phyloP scores from a whole-genome alignment of 2,113 vertebrate species.

The Thamnophis sirtalis region DNA sequence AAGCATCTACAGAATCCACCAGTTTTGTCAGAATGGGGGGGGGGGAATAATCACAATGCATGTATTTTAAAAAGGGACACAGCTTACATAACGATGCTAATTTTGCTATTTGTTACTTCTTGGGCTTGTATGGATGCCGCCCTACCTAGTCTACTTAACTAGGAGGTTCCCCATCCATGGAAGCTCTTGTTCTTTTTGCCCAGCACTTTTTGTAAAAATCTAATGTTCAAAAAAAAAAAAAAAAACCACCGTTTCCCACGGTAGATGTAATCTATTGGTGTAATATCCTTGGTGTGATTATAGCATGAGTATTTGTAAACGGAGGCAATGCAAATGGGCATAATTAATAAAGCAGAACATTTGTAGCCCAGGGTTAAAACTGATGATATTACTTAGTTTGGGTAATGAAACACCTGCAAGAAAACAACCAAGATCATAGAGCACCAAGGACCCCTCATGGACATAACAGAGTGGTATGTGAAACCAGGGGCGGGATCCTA shows the following conservation, averaged over 20 bases:
- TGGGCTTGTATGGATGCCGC: neutral
- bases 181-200: neutral
- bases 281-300: neutral
- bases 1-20: neutral
- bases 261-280: neutral
- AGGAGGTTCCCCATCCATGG: neutral
- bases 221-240: neutral
- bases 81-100: neutral
- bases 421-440: neutral
- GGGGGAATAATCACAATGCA: neutral
- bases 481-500: too few species aligned
- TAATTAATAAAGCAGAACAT: neutral
- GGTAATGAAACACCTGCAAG: neutral
- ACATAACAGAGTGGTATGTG: neutral
- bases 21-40: neutral
- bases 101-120: neutral
- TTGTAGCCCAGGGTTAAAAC: neutral
- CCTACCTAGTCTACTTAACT: neutral
- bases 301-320: neutral
- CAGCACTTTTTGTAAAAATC: neutral
- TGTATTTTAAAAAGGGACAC: neutral
- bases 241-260: neutral
- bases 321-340: neutral
- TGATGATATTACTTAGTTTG: neutral
- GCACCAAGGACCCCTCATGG: neutral